Evolutionary conservation across 2,113 vertebrate genomes (phyloP).

Genomic region (Cynoglossus semilaevis): DNA sequence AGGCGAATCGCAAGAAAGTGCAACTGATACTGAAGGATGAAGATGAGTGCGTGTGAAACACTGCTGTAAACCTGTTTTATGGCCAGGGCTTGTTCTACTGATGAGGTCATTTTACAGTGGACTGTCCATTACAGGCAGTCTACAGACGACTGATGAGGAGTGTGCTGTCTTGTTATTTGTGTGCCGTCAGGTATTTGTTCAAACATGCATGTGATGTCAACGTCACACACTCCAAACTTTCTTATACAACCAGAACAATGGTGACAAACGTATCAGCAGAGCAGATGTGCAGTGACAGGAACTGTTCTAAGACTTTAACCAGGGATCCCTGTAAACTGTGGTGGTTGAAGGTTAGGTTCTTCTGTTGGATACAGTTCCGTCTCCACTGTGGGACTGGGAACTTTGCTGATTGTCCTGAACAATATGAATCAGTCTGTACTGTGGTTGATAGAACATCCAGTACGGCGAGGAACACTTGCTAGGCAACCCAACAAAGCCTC

Average conservation of each 20-base stretch:
- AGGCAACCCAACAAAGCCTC: constrained; percentile 34
- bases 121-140: neutral
- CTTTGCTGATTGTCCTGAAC: no score
- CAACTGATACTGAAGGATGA: constrained; percentile 11
- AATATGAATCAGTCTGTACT: neutral
- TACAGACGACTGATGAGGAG: neutral
- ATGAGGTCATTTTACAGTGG: constrained; percentile 9
- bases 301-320: no score
- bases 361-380: no score
- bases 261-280: neutral
- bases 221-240: neutral
- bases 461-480: neutral
- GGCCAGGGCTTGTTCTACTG: neutral
- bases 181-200: neutral
- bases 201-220: neutral
- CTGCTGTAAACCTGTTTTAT: constrained; percentile 28
- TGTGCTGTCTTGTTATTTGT: no score
- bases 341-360: no score
- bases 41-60: constrained; percentile 6
- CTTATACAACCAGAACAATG: neutral
- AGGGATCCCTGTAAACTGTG: no score
- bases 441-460: no score
- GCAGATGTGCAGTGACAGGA: neutral
- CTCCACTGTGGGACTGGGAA: no score
- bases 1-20: neutral